Base-by-base conservation (phyloP, 1,140 invertebrate genomes). In the Calycopis cecrops region DNA sequence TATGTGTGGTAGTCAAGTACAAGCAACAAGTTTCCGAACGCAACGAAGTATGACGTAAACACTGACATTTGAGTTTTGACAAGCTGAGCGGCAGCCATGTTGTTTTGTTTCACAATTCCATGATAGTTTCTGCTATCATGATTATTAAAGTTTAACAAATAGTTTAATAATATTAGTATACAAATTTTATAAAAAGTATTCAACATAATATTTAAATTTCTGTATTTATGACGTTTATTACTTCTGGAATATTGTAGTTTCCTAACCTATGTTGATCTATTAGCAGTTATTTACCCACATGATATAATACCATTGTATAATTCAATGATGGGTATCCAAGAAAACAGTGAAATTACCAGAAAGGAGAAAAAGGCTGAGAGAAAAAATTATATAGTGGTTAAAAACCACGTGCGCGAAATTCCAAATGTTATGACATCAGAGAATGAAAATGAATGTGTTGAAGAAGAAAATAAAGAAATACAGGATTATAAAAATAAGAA, bases 381-480 rank as follows among this genome's bases (percentile, higher is more conserved):
- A 1, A 73, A 72, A 61, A 69, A 73, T 18, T 78, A 70, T 55
- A 50, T 78, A 42, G 65, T 80, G 40, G 58, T 78, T 21, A 71
- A 76, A 48, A 78, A 80, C 56, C 77, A 80, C 54, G 69, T 80
- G 3, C 67, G 69, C 12, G 76, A 80, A 48, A 54, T 50, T 10
- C 37, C 33, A 10, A 40, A 9, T 18, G 7, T 11, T 3, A 48
- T 9, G 4, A 9, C 9, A 44, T 6, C 17, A 44, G n/a, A 17
- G 40, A 44, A 44, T 17, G 4, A 8, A 44, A 9, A 28, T 6
- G 21, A 28, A 28, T 28, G 21, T 28, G 21, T 28, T 17, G 2
- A 12, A 44, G 14, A 44, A 18, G 40, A 16, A 53, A 52, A 14
- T 9, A 51, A 44, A 16, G 28, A 28, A 14, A n/a, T 54, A 52